phyloP scores from a whole-genome alignment of 2,797 vertebrate species.

The Enteromius paludinosus region DNA sequence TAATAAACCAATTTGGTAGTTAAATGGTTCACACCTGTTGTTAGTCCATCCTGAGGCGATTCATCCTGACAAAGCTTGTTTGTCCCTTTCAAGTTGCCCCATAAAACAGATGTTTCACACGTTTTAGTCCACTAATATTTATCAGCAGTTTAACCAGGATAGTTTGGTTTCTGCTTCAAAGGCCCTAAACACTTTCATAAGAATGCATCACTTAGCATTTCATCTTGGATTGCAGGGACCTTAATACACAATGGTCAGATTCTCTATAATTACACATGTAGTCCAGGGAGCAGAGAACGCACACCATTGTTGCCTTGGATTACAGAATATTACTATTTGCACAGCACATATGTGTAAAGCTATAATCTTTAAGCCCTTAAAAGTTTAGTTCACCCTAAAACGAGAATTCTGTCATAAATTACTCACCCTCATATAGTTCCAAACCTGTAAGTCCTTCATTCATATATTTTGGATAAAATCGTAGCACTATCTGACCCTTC shows the following conservation, averaged over 20 bases:
- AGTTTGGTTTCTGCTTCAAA: neutral
- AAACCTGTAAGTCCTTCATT: too few relatives aligned
- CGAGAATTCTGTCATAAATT: too few relatives aligned
- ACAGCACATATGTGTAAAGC: slow-evolving; percentile 14
- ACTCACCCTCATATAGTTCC: too few relatives aligned
- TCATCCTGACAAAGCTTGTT: slow-evolving; percentile 40
- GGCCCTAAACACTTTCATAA: neutral
- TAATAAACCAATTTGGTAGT: slow-evolving; percentile 60
- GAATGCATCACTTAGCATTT: neutral
- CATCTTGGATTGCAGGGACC: neutral
- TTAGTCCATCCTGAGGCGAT: slow-evolving; percentile 41
- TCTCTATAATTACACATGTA: neutral
- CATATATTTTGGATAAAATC: too few relatives aligned
- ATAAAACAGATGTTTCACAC: slow-evolving; percentile 54
- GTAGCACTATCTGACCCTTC: too few relatives aligned
- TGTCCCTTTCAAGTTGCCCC: slow-evolving; percentile 44
- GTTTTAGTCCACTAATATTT: slow-evolving; percentile 12
- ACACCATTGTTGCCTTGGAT: neutral
- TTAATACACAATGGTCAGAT: neutral
- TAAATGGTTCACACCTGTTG: slow-evolving; percentile 58
- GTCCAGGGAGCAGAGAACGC: neutral
- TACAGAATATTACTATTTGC: slow-evolving; percentile 12
- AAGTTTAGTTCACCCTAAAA: too few relatives aligned
- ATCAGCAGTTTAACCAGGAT: neutral
- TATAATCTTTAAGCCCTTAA: slow-evolving; percentile 12